Percentiles rank a stretch among this genome's conserved stretches.
These are phyloP conservation scores for Dicycla oo DNA, from an alignment of 2,888 invertebrate genomes.

Conservation along the genomic window DNA sequence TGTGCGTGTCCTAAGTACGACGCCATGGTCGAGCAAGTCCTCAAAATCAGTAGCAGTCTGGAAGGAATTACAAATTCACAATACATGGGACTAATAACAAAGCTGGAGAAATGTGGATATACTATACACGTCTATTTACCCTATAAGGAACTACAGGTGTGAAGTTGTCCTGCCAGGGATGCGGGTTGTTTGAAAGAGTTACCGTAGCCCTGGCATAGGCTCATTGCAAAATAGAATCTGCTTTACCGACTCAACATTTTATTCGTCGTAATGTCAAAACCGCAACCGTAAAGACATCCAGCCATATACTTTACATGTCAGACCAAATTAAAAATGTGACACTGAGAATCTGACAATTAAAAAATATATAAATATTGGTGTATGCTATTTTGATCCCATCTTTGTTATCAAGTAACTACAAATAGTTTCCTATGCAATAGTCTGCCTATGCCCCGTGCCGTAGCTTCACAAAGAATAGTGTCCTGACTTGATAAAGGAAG, in stretches of 20 bases:
- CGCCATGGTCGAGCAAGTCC: background rate
- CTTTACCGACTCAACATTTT: no score
- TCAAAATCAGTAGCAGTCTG: background rate
- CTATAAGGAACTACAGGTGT: background rate
- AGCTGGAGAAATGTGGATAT: background rate
- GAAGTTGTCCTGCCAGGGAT: no score
- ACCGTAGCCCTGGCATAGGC: no score
- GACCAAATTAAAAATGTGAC: background rate
- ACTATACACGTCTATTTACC: background rate
- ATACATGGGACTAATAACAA: background rate
- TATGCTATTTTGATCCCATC: no score
- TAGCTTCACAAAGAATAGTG: background rate
- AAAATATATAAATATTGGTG: no score
- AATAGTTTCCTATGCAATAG: no score
- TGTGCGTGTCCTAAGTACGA: background rate
- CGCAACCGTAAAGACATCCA: no score
- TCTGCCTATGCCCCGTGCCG: background rate
- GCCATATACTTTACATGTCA: no score
- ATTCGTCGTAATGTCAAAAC: no score
- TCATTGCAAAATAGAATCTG: no score
- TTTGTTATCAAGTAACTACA: no score
- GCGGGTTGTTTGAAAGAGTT: no score
- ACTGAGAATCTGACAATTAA: background rate
- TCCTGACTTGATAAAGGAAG: background rate
- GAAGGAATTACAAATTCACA: background rate